Evolutionary conservation across 2,797 vertebrate species (phyloP), one percentile per base, ranked within the genome.

Genomic region (Petrocephalus sullivani): DNA sequence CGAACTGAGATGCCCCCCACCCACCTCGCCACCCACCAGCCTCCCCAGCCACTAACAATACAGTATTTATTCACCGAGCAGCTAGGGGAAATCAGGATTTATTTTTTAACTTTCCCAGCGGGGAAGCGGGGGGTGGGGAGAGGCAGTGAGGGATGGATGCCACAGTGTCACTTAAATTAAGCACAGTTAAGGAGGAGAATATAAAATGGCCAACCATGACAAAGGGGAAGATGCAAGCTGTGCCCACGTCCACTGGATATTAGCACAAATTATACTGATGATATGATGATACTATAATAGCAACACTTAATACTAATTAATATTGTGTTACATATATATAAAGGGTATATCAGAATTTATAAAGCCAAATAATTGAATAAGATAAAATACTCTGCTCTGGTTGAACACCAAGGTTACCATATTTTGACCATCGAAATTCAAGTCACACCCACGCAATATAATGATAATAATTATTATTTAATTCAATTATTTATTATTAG

Each of bases 11-110:
- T 58, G 56, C 28, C 33, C 9, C 28, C 23, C 51, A 3, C 16
- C 84, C 56, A 12, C 54, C 84, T 12, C 81, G 1, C 46, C 81
- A 54, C 84, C 56, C 53, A 86, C 84, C 14, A 19, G 23, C 21
- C 33, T 57, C 84, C 84, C 28, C 84, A 57, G 84, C 51, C 84
- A 58, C 84, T 57, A 86, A 58, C 84, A 86, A 58, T 19, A 9
- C 23, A 41, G 53, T 58, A 58, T 86, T 86, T 86, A 86, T 58
- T 86, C 53, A 58, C 84, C 54, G 9, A 37, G 84, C 53, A 58
- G 84, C 53, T 37, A 37, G 54, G 28, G 84, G 53, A 85, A 85
- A 57, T 57, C 53, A 33, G 12, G 28, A 58, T 85, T 85, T 41
- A 78, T 78, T 78, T 83, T 51, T 83, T 21, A 14, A 23, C 46